Base-by-base conservation (phyloP, 2,113 vertebrate species). In the Myotis yumanensis region DNA sequence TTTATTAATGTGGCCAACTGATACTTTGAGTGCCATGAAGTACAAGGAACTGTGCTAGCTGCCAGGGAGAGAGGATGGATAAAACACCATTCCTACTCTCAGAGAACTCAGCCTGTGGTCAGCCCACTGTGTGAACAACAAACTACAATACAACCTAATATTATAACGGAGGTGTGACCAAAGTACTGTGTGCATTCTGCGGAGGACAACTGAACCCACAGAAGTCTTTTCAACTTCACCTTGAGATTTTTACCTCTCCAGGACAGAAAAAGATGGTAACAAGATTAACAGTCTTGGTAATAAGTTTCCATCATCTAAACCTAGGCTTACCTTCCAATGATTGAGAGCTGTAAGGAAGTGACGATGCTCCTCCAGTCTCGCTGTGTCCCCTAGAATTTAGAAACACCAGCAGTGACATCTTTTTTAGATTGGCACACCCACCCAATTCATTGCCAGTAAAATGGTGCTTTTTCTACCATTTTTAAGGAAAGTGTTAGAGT, bases 261-360 rank as follows among this genome's bases (percentile, higher is more conserved):
- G 54, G 82, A 71, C 25, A 80, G 40, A 83, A 40, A 66, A 89
- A 43, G 25, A 82, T 0, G 62, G 64, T 22, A 37, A 32, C 57
- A 72, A 76, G 25, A 92, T 15, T 18, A 57, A 40, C 9, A 66
- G 8, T 80, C 48, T 79, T 52, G 69, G 48, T 40, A 52, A 18
- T 35, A 66, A 76, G 28, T 35, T 52, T 81, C 20, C 20, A 32
- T 62, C 28, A 81, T 51, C 76, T 82, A 17, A 89, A 69, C 66
- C 22, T 32, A 91, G 90, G 18, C 98, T 98, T 95, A 99, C 99
- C 99, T 98, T 99, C 99, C 57, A 98, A 98, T 87, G 98, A 97
- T 54, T 99, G 99, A 93, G 98, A 98, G 97, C 98, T 96, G 18
- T 97, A 97, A 2, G 97, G 97, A 75, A 97, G 97, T 57, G 98